phyloP scores from a whole-genome alignment of 2,113 vertebrate species.

The Genyomyrus donnyi region DNA sequence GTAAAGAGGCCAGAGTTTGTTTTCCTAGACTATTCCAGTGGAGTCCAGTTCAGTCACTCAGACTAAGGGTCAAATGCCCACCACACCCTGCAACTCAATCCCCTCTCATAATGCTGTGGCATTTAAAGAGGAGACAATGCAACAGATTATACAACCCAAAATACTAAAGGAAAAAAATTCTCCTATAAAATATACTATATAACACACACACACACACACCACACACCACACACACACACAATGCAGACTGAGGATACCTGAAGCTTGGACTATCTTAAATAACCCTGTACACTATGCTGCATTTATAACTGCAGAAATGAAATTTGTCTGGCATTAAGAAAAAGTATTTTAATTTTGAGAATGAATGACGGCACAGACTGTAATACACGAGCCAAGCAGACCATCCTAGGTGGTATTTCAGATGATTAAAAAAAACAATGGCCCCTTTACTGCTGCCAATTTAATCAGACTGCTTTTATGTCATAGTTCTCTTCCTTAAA shows the following conservation, averaged over 20 bases:
- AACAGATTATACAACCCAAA: background rate
- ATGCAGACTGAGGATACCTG: background rate
- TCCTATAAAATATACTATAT: background rate
- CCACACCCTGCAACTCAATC: background rate
- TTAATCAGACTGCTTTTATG: background rate
- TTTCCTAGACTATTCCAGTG: background rate
- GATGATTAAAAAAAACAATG: background rate
- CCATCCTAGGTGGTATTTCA: background rate
- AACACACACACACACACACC: background rate
- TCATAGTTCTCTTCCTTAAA: background rate
- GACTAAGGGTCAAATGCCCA: background rate
- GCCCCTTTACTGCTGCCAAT: slow-evolving; percentile 18
- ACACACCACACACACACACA: background rate
- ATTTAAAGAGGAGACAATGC: background rate
- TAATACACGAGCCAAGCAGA: background rate
- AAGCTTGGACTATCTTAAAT: background rate
- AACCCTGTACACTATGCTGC: background rate
- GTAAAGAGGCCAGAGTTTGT: slow-evolving; percentile 10
- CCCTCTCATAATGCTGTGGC: background rate
- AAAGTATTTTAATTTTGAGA: background rate
- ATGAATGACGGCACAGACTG: background rate
- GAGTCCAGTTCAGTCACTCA: background rate
- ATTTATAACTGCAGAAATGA: background rate
- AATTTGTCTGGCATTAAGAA: background rate
- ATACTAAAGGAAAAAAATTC: background rate